Conservation (phyloP, 2,797 vertebrate genomes). For the Carduelis carduelis region DNA sequence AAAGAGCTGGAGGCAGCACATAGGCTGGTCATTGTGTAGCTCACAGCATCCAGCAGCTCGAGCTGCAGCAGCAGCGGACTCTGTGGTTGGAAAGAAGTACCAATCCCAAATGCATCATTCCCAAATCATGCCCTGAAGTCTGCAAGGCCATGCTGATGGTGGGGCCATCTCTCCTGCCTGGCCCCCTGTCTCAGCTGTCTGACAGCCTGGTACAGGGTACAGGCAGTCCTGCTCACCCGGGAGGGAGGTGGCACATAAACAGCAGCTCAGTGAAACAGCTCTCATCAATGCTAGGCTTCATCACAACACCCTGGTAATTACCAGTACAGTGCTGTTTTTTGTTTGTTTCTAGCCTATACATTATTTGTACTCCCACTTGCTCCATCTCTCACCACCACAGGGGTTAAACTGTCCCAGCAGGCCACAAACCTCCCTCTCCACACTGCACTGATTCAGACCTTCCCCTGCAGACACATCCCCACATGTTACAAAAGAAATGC, state of each 20-base stretch:
- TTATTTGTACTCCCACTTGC: background rate
- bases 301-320: background rate
- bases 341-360: background rate
- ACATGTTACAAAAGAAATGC: background rate
- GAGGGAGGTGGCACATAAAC: background rate
- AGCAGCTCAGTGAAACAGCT: background rate
- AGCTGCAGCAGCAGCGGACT: background rate
- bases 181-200: background rate
- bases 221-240: background rate
- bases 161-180: background rate
- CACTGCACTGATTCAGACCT: background rate
- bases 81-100: background rate
- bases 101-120: background rate
- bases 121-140: background rate
- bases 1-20: background rate
- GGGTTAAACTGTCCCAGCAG: background rate
- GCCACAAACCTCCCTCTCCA: background rate
- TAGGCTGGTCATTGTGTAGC: fast-evolving
- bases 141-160: fast-evolving
- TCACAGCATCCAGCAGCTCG: background rate
- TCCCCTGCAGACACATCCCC: background rate
- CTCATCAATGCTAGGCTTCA: background rate
- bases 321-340: background rate
- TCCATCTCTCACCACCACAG: background rate
- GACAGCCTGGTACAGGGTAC: background rate